These are phyloP conservation scores for Pica pica DNA, from an alignment of 2,113 vertebrate species.

Conservation along the genomic window DNA sequence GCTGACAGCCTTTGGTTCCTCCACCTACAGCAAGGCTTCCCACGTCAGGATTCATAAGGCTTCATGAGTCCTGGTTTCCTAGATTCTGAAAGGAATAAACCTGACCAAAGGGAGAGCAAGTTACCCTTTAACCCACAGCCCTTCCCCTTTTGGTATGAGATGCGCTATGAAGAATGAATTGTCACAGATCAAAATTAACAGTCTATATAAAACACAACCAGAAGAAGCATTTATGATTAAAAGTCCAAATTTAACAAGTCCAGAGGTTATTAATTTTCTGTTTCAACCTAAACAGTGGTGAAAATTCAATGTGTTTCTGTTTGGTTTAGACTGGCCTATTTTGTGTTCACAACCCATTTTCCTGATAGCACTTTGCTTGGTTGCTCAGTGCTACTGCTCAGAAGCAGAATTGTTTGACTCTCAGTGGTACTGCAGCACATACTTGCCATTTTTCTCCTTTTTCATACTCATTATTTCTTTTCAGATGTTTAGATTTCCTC, in stretches of 20 bases:
- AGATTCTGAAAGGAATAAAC: neutral
- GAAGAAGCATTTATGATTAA: neutral
- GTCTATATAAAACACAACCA: neutral
- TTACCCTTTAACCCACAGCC: neutral
- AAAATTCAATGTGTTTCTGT: neutral
- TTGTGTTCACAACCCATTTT: neutral
- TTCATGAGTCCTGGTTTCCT: rapidly evolving
- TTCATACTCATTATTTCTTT: neutral
- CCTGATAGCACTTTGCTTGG: neutral
- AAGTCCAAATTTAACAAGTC: neutral
- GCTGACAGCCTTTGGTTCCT: neutral
- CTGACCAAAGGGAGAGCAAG: neutral
- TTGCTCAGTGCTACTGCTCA: neutral
- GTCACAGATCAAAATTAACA: neutral
- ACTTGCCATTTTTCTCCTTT: neutral
- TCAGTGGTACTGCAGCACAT: neutral
- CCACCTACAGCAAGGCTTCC: neutral
- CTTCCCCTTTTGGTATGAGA: neutral
- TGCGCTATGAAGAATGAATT: neutral
- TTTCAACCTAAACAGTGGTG: neutral
- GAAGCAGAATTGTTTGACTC: neutral
- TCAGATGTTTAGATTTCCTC: neutral
- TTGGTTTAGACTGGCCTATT: neutral
- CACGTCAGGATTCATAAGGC: neutral
- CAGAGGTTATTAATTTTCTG: neutral